Evolutionary conservation across 2,113 vertebrate species (phyloP), one percentile per base, ranked within the genome.

Genomic region (Urocolius indicus): DNA sequence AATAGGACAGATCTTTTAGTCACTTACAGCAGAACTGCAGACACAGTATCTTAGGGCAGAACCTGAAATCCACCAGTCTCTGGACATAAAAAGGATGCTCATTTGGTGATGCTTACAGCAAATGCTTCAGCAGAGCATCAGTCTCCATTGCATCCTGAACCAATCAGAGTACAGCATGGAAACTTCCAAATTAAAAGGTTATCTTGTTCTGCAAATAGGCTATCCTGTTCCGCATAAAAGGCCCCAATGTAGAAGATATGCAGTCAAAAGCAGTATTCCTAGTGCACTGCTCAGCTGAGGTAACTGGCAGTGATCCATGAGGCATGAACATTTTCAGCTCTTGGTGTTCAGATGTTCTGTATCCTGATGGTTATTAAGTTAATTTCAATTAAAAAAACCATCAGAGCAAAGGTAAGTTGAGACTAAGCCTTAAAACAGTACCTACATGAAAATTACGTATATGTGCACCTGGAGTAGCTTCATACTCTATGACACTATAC

Each of bases 201-300:
- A 19, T 14, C 15, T 76, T 66, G 45, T 10, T 41, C 36, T 49
- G 24, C 32, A 16, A 49, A 51, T 5, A 18, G 9, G 29, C n/a
- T 43, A 14, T 43, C 32, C 30, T 45, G 22, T 4, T 20, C 20
- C 55, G 34, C 65, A 69, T n/a, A 32, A 67, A 67, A 41, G 20
- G 6, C 14, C 26, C 19, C 8, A 18, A 9, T 24, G 24, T 7
- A 71, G 32, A 41, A 29, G 51, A 65, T 29, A 27, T 0, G 0
- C 9, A 57, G 46, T 32, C 34, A 72, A 55, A 81, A 71, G 21
- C 29, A 71, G 13, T 20, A 74, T 49, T 26, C 22, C 12, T 16
- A 52, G 72, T 2, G 1, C 29, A 22, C 17, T 24, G 15, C 32
- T 46, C 34, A 59, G 13, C 10, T 20, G 59, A 82, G 32, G 26